Base-by-base conservation (phyloP, 2,113 vertebrate genomes). In the Jaculus jaculus region DNA sequence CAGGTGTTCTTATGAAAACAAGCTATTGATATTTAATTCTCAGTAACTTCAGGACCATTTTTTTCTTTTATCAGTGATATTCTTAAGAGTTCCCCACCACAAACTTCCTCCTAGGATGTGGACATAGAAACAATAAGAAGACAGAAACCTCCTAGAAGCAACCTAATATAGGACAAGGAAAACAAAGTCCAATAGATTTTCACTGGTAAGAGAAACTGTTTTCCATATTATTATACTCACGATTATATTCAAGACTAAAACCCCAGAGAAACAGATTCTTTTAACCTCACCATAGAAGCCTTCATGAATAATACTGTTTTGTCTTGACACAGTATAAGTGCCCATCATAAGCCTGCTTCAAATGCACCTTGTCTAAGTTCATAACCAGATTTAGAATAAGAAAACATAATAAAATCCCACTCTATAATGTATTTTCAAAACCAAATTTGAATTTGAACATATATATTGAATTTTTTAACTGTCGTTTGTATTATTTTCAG, bases 131-230 rank as follows among this genome's bases (percentile, higher is more conserved):
- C 37, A 30, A 69, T 80, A 28, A 11, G 15, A 5, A 92, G 60
- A 37, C 8, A 84, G n/a, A 87, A 84, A 54, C 7, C 4, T 82
- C 60, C 23, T 34, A 71, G 58, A 54, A 72, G 30, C 30, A 75
- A 39, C 23, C 92, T 69, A 94, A 87, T 51, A 13, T 21, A 24
- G 42, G 23, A 51, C 15, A 71, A 91, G n/a, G 23, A 23, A 78
- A 87, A 94, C 16, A 90, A 89, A 79, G 60, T 74, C 78, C 94
- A 84, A 89, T 37, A 88, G 63, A 73, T 47, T 84, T 82, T 84
- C 63, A 94, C 39, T 79, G 84, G 73, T 83, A 96, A 93, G 17
- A 84, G 21, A 60, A 91, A 66, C 79, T 61, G 51, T 61, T 34
- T 93, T 93, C 7, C 37, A 6, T 47, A 47, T 74, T 42, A 80